Evolutionary conservation across 2,888 invertebrate species (phyloP), one percentile per base, ranked within the genome.

Genomic region (Rhopalosiphum nymphaeae): DNA sequence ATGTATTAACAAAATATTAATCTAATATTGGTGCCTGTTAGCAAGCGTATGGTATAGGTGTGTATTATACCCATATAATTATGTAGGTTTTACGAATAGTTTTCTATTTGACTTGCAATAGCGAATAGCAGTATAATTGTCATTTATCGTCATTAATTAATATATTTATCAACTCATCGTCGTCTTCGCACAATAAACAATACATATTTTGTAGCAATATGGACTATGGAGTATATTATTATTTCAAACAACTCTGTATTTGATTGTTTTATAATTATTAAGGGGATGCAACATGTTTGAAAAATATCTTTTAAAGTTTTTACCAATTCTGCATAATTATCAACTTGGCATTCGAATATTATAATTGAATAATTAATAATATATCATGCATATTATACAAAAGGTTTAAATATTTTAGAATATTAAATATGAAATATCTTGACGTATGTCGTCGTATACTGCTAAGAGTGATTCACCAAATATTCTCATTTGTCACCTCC

Each of bases 101-200:
- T n/a, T 67, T 67, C n/a, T 67, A 67, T 67, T 13, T 16, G 13
- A 67, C n/a, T n/a, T 36, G n/a, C 67, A 67, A 46, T 46, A 46
- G 44, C 44, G 7, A 7, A 67, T 16, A 67, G n/a, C 67, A 67
- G 16, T 36, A 67, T 67, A 67, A 67, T 67, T 67, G n/a, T 67
- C 67, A n/a, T 67, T 67, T 67, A 67, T 67, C 67, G n/a, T n/a
- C n/a, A 16, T n/a, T 67, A n/a, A 67, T 67, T 67, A 67, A 67
- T 16, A 67, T 67, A 67, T n/a, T 67, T 67, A 67, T 67, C 67
- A n/a, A 67, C n/a, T 67, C n/a, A 67, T n/a, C 67, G 67, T 67
- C n/a, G 13, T 67, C n/a, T 5, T 67, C n/a, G 67, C n/a, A 13
- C n/a, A 67, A 67, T n/a, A 67, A n/a, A 67, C 26, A 61, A 29